Percentiles rank a stretch among this genome's conserved stretches.
Evolutionary conservation across 1,140 invertebrate genomes (phyloP).

Genomic region (Globodera ellingtonae): DNA sequence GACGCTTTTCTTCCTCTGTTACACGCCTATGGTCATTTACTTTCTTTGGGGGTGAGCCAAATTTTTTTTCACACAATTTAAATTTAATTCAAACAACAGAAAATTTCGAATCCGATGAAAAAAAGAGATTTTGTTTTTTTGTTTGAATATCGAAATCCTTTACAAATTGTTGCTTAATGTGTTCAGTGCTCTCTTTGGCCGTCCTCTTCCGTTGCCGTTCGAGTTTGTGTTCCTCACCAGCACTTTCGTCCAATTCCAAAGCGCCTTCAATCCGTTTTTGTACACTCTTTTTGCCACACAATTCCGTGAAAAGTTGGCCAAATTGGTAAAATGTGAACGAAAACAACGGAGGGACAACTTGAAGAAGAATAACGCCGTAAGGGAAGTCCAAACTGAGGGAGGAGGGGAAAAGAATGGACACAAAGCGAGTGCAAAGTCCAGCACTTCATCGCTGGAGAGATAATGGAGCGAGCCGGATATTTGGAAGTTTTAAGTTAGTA

Average conservation of each 20-base stretch:
- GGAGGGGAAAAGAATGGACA: background rate
- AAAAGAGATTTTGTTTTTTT: background rate
- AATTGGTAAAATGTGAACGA: background rate
- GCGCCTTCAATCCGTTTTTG: constrained; percentile 32
- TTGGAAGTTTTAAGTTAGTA: no score
- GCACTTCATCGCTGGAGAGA: background rate
- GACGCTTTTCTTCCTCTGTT: constrained; percentile 14
- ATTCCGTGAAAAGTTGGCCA: constrained; percentile 28
- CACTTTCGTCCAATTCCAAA: constrained; percentile 32
- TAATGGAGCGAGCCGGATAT: background rate
- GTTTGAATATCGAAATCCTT: background rate
- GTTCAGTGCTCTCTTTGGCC: constrained; percentile 19
- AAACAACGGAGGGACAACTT: background rate
- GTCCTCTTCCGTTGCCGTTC: constrained; percentile 25
- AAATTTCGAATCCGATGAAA: background rate
- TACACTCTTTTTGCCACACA: constrained; percentile 30
- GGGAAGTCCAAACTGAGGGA: background rate
- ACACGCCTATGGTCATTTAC: constrained; percentile 21
- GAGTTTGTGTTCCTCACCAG: constrained; percentile 34
- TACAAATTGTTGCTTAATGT: background rate
- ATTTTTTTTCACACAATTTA: background rate
- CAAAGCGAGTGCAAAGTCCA: constrained; percentile 5
- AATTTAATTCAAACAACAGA: background rate
- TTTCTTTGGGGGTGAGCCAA: constrained; percentile 12
- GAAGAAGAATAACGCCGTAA: background rate